Evolutionary conservation across 2,797 vertebrate genomes (phyloP).

Genomic region (Lerista edwardsae): DNA sequence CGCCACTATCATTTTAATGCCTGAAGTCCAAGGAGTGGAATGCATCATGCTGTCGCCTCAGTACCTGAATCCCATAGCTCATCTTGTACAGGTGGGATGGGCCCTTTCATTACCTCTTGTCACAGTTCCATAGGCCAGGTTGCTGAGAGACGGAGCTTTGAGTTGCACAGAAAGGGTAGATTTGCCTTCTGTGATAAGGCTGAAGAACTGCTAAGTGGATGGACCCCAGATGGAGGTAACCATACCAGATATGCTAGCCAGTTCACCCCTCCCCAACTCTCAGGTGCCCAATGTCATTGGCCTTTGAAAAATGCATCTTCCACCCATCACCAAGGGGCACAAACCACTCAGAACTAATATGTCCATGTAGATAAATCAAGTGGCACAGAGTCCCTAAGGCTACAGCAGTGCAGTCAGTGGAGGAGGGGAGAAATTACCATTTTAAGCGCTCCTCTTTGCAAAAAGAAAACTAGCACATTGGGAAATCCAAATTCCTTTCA

Average conservation of each 20-base stretch:
- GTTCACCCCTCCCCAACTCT: background rate
- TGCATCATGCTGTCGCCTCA: slow-evolving; percentile 23
- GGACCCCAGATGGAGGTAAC: background rate
- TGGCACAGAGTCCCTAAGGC: background rate
- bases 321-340: too few relatives aligned
- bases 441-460: background rate
- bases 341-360: background rate
- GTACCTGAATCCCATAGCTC: slow-evolving; percentile 17
- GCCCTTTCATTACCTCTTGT: slow-evolving; percentile 18
- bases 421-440: too few relatives aligned
- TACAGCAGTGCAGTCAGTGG: background rate
- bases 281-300: background rate
- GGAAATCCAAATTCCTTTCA: background rate
- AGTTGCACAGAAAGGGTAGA: background rate
- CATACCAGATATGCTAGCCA: background rate
- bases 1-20: background rate
- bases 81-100: background rate
- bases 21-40: slow-evolving; percentile 32
- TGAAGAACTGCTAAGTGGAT: background rate
- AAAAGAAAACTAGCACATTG: too few relatives aligned
- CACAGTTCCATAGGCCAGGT: background rate
- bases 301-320: background rate
- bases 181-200: background rate
- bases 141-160: background rate
- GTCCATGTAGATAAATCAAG: background rate